These are phyloP conservation scores for Chaitophorus viminalis DNA, from an alignment of 2,888 invertebrate genomes.

Conservation along the genomic window DNA sequence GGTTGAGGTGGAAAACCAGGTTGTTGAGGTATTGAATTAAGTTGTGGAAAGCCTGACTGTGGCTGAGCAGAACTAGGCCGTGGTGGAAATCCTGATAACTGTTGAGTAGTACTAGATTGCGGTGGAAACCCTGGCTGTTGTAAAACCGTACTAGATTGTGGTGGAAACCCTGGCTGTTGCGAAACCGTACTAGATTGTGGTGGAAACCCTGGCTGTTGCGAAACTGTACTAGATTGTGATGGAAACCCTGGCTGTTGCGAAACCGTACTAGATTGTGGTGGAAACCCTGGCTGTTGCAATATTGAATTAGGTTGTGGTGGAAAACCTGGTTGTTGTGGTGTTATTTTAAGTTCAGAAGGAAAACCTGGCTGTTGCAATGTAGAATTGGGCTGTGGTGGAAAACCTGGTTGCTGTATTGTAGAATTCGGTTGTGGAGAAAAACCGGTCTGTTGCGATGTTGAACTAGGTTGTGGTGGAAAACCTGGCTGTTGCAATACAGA, in stretches of 20 bases:
- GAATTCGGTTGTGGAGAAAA: conserved; percentile 23
- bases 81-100: neutral
- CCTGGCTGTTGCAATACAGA: neutral
- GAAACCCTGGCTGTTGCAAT: conserved; percentile 55
- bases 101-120: neutral
- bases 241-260: conserved; percentile 3
- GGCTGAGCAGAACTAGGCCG: conserved; percentile 63
- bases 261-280: neutral
- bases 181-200: neutral
- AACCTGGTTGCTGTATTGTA: conserved; percentile 17
- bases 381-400: conserved; percentile 62
- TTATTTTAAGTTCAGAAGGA: neutral
- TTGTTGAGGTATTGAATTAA: neutral
- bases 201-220: conserved; percentile 7
- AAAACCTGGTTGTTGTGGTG: conserved; percentile 64
- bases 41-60: conserved; percentile 5
- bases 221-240: neutral
- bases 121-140: conserved; percentile 29
- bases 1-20: neutral
- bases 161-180: conserved; percentile 24
- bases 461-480: conserved; percentile 19
- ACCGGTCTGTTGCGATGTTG: neutral
- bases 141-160: neutral
- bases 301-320: conserved; percentile 63
- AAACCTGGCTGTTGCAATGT: conserved; percentile 62